phyloP scores from a whole-genome alignment of 2,113 vertebrate genomes.

The Mirounga angustirostris region DNA sequence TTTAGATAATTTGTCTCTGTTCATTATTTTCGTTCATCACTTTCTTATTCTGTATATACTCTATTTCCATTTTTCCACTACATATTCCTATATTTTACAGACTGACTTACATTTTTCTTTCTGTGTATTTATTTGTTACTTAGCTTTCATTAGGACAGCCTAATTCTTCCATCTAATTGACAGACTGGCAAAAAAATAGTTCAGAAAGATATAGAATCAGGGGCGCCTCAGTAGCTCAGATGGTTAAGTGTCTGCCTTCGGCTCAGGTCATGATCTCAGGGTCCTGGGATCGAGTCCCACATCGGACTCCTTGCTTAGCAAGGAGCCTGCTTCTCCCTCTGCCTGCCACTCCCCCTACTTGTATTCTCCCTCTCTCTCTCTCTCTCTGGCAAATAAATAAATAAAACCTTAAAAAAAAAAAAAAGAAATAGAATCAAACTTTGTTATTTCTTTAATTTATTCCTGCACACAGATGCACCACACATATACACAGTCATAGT shows the following conservation, averaged over 20 bases:
- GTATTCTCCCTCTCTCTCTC: too few species aligned
- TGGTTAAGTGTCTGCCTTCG: too few species aligned
- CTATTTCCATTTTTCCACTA: not conserved
- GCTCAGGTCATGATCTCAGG: too few species aligned
- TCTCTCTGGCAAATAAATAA: too few species aligned
- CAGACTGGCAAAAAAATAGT: not conserved
- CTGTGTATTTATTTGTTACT: not conserved
- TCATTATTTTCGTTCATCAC: not conserved
- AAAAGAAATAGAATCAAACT: not conserved
- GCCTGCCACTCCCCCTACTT: too few species aligned
- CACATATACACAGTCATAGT: not conserved
- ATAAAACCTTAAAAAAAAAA: too few species aligned
- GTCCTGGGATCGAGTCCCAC: too few species aligned
- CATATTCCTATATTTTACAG: not conserved
- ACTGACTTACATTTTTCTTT: not conserved
- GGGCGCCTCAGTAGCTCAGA: too few species aligned
- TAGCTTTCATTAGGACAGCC: not conserved
- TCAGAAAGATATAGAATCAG: not conserved
- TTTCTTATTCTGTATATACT: not conserved
- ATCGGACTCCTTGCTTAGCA: too few species aligned
- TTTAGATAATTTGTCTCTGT: not conserved
- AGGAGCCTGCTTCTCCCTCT: too few species aligned
- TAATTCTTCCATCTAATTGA: not conserved
- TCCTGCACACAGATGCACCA: not conserved
- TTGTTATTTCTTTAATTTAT: not conserved